A percentile compares a stretch with the other conserved stretches of the same genome.
Evolutionary conservation across 1,140 invertebrate genomes (phyloP).

Genomic region (Asbolus verrucosus): DNA sequence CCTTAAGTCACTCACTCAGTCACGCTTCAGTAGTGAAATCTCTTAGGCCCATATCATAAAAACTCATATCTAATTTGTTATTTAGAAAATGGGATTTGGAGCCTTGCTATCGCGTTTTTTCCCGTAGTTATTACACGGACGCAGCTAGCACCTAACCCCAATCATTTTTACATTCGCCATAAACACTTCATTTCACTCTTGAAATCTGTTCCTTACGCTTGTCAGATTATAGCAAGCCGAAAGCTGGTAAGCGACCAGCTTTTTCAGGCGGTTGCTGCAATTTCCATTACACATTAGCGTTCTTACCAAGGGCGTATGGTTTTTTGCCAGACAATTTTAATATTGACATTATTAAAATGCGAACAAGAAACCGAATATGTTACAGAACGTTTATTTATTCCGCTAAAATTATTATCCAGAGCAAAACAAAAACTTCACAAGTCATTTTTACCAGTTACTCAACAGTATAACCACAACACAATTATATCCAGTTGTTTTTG

Average conservation of each 20-base stretch:
- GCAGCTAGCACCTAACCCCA: background rate
- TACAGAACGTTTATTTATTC: constrained; percentile 25
- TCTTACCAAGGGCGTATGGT: background rate
- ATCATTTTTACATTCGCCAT: no score
- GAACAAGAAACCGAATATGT: constrained; percentile 28
- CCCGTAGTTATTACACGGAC: background rate
- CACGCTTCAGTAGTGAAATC: constrained; percentile 40
- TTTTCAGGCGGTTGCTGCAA: no score
- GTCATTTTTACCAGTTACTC: constrained; percentile 42
- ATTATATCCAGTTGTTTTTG: constrained; percentile 44
- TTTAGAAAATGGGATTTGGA: constrained; percentile 35
- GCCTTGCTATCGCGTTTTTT: background rate
- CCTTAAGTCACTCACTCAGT: constrained; percentile 42
- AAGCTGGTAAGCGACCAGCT: no score
- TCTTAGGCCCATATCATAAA: constrained; percentile 36
- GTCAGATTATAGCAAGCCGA: no score
- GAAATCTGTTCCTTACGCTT: no score
- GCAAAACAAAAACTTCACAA: constrained; percentile 26
- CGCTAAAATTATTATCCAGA: constrained; percentile 18
- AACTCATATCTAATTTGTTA: constrained; percentile 44
- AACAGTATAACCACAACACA: constrained; percentile 42
- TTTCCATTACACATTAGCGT: background rate
- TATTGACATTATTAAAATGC: constrained; percentile 4
- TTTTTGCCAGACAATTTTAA: constrained; percentile 1
- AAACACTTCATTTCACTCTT: no score